Conservation (phyloP, 1,140 invertebrate genomes). For the Bombus polaris region DNA sequence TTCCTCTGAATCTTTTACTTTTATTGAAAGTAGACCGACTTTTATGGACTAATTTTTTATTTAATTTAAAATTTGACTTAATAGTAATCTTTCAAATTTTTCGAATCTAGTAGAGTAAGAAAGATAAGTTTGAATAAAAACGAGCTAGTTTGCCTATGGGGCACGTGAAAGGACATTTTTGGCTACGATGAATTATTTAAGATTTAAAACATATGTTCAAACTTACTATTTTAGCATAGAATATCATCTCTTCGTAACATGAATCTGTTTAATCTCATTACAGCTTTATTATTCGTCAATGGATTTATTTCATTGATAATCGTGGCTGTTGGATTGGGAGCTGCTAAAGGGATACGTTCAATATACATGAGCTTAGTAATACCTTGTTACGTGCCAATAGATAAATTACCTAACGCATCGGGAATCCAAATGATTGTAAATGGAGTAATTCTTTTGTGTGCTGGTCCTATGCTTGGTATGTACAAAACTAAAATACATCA, state of each 20-base stretch:
- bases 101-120: neutral
- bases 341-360: slow-evolving; percentile 86
- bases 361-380: slow-evolving; percentile 87
- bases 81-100: neutral
- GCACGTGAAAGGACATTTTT: neutral
- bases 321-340: slow-evolving; percentile 80
- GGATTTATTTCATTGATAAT: slow-evolving; percentile 68
- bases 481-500: slow-evolving; percentile 5
- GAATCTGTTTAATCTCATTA: slow-evolving; percentile 1
- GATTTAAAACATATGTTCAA: slow-evolving; percentile 1
- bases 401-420: slow-evolving; percentile 85
- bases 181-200: neutral
- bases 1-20: neutral
- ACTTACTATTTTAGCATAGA: neutral
- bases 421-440: slow-evolving; percentile 86
- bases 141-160: neutral
- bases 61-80: neutral
- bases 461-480: slow-evolving; percentile 86
- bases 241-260: slow-evolving; percentile 10
- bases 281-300: slow-evolving; percentile 82
- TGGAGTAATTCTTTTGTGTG: slow-evolving; percentile 84
- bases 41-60: too few species aligned
- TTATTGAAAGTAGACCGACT: neutral
- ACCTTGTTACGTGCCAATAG: slow-evolving; percentile 85
- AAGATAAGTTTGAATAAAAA: neutral